Conservation (phyloP, 2,888 invertebrate species). For the Cheilosia pagana region DNA sequence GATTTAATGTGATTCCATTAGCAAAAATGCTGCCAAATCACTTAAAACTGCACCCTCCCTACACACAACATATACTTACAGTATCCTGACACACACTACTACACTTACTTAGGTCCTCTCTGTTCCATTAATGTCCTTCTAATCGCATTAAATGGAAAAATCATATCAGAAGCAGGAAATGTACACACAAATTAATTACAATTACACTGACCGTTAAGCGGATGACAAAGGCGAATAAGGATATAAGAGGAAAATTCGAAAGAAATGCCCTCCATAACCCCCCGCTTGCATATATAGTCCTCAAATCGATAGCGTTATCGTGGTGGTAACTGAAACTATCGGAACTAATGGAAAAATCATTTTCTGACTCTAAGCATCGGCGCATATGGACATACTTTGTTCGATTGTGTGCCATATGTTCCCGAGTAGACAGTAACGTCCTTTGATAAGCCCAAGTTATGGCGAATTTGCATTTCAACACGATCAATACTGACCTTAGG, state of each 20-base stretch:
- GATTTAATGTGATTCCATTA: constrained; percentile 69
- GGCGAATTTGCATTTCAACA: constrained; percentile 51
- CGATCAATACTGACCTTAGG: constrained; percentile 39
- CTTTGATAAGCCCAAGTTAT: constrained; percentile 12
- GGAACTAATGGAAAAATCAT: constrained; percentile 64
- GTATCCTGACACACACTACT: constrained; percentile 4
- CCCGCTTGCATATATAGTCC: not conserved
- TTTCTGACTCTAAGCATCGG: constrained; percentile 21
- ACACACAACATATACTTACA: not conserved
- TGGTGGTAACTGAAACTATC: constrained; percentile 40
- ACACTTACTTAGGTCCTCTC: too few relatives aligned
- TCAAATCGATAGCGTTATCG: constrained; percentile 20
- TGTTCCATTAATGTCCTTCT: constrained; percentile 71
- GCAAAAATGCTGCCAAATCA: constrained; percentile 68
- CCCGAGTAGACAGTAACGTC: constrained; percentile 2
- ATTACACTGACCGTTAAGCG: constrained; percentile 75
- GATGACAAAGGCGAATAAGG: constrained; percentile 71
- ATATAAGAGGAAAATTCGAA: constrained; percentile 55
- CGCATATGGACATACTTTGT: constrained; percentile 37
- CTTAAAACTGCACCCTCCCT: constrained; percentile 42
- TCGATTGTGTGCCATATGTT: constrained; percentile 39
- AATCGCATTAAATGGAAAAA: constrained; percentile 74
- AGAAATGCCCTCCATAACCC: constrained; percentile 16
- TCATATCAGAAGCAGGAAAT: constrained; percentile 73
- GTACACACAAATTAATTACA: constrained; percentile 75